Percentiles rank a stretch among this genome's conserved stretches.
Conservation (phyloP, 1,140 invertebrate genomes). For the Bombus waltoni region DNA sequence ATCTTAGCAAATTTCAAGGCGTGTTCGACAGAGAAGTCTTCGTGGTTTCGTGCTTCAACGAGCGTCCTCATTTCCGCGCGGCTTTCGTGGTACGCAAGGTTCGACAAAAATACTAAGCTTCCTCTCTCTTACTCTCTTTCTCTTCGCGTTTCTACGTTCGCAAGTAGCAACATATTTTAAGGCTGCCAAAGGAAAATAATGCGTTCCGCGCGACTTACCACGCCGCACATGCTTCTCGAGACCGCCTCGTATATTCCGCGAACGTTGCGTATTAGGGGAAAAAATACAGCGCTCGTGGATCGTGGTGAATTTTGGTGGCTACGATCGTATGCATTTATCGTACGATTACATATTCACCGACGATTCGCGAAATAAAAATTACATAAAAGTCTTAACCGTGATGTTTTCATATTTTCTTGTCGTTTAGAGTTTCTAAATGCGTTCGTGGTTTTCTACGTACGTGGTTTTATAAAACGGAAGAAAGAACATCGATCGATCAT, state of each 20-base stretch:
- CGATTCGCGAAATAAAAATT: neutral
- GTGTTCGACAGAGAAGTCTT: constrained; percentile 22
- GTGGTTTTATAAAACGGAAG: neutral
- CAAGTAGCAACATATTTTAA: constrained; percentile 42
- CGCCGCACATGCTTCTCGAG: constrained; percentile 30
- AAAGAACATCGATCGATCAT: neutral
- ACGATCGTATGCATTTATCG: neutral
- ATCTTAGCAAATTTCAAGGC: constrained; percentile 27
- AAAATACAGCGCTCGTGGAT: neutral
- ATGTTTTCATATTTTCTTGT: neutral
- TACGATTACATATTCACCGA: neutral
- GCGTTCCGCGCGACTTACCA: constrained; percentile 49
- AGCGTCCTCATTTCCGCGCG: constrained; percentile 28
- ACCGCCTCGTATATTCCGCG: constrained; percentile 34
- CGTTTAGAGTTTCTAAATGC: neutral
- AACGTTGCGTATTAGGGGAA: neutral
- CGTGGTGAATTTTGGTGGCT: constrained; percentile 8
- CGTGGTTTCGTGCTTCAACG: constrained; percentile 27
- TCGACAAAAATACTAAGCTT: constrained; percentile 33
- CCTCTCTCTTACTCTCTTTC: constrained; percentile 5
- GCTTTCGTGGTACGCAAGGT: neutral
- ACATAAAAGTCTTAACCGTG: neutral
- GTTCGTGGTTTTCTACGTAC: neutral
- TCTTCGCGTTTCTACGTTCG: neutral
- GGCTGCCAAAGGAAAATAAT: constrained; percentile 53